phyloP scores from a whole-genome alignment of 1,140 invertebrate species.

The Pseudomyrmex sp. region DNA sequence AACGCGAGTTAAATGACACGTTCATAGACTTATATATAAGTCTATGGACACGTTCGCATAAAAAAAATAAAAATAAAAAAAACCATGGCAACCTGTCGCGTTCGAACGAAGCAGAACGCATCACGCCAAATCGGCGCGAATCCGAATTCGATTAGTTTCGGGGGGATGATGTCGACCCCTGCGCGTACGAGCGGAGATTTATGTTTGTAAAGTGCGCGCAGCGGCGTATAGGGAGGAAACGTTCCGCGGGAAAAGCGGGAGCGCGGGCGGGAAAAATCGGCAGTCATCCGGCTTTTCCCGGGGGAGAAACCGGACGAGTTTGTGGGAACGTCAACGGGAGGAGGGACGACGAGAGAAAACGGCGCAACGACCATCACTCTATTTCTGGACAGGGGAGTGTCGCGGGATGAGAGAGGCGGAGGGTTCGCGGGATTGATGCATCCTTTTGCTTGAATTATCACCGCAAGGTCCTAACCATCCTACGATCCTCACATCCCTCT shows the following conservation, averaged over 20 bases:
- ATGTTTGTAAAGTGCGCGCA: constrained; percentile 73
- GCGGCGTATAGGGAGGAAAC: constrained; percentile 31
- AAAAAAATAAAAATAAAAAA: no score
- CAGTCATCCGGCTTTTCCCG: constrained; percentile 73
- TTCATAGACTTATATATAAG: no score
- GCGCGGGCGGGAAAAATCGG: constrained; percentile 69
- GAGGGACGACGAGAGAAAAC: constrained; percentile 52
- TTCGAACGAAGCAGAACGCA: constrained; percentile 1
- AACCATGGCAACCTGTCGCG: constrained; percentile 44
- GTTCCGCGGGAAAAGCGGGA: constrained; percentile 45
- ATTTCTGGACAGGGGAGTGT: constrained; percentile 76
- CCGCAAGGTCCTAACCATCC: constrained; percentile 62
- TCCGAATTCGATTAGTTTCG: constrained; percentile 81
- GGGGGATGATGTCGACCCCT: constrained; percentile 62
- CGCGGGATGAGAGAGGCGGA: constrained; percentile 58
- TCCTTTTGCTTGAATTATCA: constrained; percentile 83
- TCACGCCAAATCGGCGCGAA: constrained; percentile 50
- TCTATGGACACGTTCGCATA: not conserved
- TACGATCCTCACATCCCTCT: no score
- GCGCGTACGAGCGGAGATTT: constrained; percentile 79
- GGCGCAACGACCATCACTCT: constrained; percentile 75
- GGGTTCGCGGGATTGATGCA: constrained; percentile 79
- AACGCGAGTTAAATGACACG: not conserved
- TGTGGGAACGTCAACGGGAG: constrained; percentile 56
- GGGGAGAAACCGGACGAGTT: constrained; percentile 47